phyloP scores from a whole-genome alignment of 2,888 invertebrate species.

The Heterodera filipjevi region DNA sequence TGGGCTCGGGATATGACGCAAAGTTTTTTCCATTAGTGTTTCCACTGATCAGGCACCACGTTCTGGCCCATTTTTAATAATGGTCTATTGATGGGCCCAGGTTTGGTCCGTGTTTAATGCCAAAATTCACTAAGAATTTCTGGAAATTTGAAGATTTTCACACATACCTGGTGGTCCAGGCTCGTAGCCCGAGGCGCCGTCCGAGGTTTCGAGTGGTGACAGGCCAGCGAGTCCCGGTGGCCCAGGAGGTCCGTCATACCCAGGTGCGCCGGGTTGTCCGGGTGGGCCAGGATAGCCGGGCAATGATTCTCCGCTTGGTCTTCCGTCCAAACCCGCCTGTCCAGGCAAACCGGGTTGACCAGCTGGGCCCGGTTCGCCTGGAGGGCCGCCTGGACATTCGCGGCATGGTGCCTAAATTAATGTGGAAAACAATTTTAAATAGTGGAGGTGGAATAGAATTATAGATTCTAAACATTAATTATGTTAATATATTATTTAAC shows the following conservation, averaged over 20 bases:
- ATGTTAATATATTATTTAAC: too few species aligned
- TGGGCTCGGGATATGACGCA: too few species aligned
- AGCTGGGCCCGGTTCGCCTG: background rate
- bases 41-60: too few species aligned
- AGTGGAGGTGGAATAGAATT: too few species aligned
- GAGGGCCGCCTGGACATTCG: background rate
- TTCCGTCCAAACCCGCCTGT: background rate
- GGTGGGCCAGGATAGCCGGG: background rate
- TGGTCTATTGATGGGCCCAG: too few species aligned
- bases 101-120: too few species aligned
- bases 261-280: background rate
- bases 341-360: background rate
- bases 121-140: too few species aligned
- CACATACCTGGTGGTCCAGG: background rate
- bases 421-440: background rate
- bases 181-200: background rate
- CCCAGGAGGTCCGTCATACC: background rate
- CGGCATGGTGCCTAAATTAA: background rate
- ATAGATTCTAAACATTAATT: background rate
- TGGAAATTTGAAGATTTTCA: background rate
- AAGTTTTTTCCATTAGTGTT: too few species aligned
- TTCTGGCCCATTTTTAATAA: too few species aligned
- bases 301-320: background rate
- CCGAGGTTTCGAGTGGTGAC: background rate
- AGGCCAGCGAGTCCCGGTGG: background rate